These are phyloP conservation scores for Pandemis corylana DNA, from an alignment of 2,888 invertebrate genomes.

Conservation along the genomic window DNA sequence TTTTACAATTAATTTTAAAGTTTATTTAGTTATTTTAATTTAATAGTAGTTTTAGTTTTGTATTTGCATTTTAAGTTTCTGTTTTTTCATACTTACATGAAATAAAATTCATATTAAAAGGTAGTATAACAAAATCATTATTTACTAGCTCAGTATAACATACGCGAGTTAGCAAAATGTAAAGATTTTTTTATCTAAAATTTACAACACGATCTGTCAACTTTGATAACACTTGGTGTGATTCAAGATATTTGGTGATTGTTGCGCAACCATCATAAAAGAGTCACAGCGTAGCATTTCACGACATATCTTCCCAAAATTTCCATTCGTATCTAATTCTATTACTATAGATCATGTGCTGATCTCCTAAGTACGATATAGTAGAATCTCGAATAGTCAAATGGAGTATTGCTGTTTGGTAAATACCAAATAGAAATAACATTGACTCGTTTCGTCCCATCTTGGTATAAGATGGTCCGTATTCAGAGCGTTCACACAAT, in stretches of 20 bases:
- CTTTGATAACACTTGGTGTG: neutral
- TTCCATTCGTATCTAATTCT: neutral
- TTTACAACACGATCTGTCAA: neutral
- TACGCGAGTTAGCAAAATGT: neutral
- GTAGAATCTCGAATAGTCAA: neutral
- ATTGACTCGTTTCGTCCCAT: neutral
- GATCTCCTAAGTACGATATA: neutral
- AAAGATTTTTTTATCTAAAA: neutral
- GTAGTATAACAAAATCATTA: neutral
- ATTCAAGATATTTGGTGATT: neutral
- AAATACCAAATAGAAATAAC: neutral
- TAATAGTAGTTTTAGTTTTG: no score
- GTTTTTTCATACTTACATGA: constrained; percentile 39
- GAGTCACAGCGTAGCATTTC: neutral
- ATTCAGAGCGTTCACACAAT: neutral
- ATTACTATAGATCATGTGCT: neutral
- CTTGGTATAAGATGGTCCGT: neutral
- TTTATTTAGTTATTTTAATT: no score
- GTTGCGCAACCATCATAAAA: neutral
- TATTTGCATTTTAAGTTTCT: no score
- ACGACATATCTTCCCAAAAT: neutral
- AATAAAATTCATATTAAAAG: constrained; percentile 48
- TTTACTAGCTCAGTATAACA: neutral
- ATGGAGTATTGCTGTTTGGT: constrained; percentile 6
- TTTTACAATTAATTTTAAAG: no score